Base-by-base conservation (phyloP, 1,140 invertebrate genomes). In the Danaus melanippus region DNA sequence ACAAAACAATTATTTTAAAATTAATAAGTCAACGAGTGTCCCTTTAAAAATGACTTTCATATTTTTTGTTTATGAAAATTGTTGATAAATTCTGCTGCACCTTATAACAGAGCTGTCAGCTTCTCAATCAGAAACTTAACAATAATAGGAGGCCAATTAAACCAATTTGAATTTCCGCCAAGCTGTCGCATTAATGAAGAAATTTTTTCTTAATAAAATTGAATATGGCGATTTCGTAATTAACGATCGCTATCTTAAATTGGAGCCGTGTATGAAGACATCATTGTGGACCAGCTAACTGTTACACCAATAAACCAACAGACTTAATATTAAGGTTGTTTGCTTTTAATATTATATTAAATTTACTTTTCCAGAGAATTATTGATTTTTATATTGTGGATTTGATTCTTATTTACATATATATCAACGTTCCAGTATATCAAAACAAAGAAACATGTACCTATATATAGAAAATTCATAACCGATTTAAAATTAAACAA, bases 241-340 rank as follows among this genome's bases (percentile, higher is more conserved):
- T 68, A 69, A 73, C 42, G 76, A 79, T 79, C 54, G 51, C 64
- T 76, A 79, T 79, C 76, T 62, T 51, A 76, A 79, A 79, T 76
- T 76, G 70, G 42, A 44, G 53, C 41, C 40, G 51, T 55, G 61
- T 59, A 67, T 71, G 63, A 58, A 66, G 66, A 66, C 63, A 67
- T 73, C 58, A 60, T 59, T 57, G 54, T 61, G 39, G 46, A 50
- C 39, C 53, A 55, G 41, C 49, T 55, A 43, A 49, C 47, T 42
- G 54, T 56, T 50, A 49, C 10, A 12, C 9, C 44, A 12, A 9
- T 11, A 12, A 15, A 15, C 44, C 12, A 46, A 46, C 15, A 46
- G 10, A 12, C 6, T 12, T 46, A 12, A 46, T 12, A 46, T 46
- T 12, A 12, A 15, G 10, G 12, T 46, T 9, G 11, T 10, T 46